Percentiles rank a stretch among this genome's conserved stretches.
Conservation (phyloP, 2,888 invertebrate species). For the Trileptium ribeirensis region DNA sequence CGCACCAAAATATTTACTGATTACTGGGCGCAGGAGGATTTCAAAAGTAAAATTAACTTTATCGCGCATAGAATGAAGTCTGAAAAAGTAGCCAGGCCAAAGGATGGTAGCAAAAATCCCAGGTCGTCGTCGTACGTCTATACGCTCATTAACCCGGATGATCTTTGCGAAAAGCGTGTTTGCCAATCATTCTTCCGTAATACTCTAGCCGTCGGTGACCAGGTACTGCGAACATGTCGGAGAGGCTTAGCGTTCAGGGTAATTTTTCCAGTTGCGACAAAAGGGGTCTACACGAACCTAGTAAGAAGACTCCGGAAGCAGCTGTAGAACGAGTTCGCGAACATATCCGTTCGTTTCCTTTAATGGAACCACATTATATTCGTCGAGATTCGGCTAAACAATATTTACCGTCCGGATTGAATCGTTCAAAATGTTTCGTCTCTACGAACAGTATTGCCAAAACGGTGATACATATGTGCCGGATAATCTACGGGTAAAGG, state of each 20-base stretch:
- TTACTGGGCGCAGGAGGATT: not conserved
- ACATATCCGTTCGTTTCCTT: not conserved
- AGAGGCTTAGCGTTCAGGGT: not conserved
- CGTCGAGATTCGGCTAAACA: not conserved
- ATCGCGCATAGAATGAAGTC: not conserved
- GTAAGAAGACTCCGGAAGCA: not conserved
- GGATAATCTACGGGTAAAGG: not conserved
- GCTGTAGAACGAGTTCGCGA: not conserved
- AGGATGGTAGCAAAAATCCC: too few species aligned
- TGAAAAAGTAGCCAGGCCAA: too few species aligned
- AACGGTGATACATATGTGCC: not conserved
- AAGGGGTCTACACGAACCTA: not conserved
- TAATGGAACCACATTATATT: not conserved
- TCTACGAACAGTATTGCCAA: not conserved
- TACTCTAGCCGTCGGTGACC: not conserved
- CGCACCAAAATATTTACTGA: not conserved
- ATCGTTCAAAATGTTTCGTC: not conserved
- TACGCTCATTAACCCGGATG: too few species aligned
- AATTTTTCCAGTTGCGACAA: not conserved
- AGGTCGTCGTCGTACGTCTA: too few species aligned
- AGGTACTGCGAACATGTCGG: not conserved
- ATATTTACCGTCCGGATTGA: not conserved
- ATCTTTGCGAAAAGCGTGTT: not conserved
- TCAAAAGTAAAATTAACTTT: not conserved
- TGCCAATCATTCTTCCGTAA: not conserved